Evolutionary conservation across 2,113 vertebrate genomes (phyloP).

Genomic region (Choloepus hoffmanni): DNA sequence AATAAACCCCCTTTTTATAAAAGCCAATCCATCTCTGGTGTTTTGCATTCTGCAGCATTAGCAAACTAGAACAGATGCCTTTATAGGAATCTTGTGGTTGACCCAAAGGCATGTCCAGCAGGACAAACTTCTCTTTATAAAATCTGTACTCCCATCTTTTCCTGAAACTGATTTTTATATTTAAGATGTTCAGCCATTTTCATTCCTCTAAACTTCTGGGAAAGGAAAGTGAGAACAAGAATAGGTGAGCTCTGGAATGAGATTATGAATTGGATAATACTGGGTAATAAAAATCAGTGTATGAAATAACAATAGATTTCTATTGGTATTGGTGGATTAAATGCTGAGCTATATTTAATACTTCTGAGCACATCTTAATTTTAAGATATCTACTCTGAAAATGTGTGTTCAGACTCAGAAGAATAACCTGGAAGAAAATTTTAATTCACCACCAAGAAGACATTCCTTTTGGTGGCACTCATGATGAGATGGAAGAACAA

Average conservation of each 20-base stretch:
- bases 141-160: background rate
- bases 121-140: background rate
- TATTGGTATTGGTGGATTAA: background rate
- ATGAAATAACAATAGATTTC: background rate
- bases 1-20: too few relatives aligned
- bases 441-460: constrained; percentile 97
- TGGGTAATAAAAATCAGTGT: background rate
- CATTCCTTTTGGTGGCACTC: constrained; percentile 86
- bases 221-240: background rate
- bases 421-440: constrained; percentile 97
- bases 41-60: too few relatives aligned
- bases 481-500: constrained; percentile 79
- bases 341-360: constrained; percentile 56
- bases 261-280: background rate
- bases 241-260: background rate
- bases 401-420: constrained; percentile 89
- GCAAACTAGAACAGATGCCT: background rate
- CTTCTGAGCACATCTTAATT: background rate
- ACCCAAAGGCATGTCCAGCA: background rate
- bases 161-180: background rate
- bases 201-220: background rate
- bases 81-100: background rate
- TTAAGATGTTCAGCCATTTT: background rate
- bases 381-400: constrained; percentile 56
- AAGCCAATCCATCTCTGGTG: too few relatives aligned